Percentiles rank a stretch among this genome's conserved stretches.
Conservation (phyloP, 2,888 invertebrate species). For the Torymus texanus region DNA sequence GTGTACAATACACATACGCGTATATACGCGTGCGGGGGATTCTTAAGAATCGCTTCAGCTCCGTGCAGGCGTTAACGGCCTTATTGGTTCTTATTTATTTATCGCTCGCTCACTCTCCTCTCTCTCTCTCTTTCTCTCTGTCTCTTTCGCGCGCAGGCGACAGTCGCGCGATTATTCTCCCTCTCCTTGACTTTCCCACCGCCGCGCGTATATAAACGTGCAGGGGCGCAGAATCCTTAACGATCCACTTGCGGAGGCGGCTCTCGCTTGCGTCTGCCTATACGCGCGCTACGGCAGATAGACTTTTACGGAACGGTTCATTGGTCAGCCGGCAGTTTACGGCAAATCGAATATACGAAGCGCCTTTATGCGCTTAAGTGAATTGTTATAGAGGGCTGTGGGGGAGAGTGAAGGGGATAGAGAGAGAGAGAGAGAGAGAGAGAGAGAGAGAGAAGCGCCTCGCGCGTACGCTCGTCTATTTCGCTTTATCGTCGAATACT, state of each 20-base stretch:
- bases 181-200: neutral
- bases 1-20: conserved; percentile 47
- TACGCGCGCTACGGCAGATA: conserved; percentile 5
- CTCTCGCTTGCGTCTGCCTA: conserved; percentile 10
- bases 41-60: conserved; percentile 68
- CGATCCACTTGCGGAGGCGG: conserved; percentile 33
- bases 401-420: neutral
- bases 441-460: neutral
- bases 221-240: conserved; percentile 31
- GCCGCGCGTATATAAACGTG: neutral
- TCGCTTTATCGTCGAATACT: conserved; percentile 54
- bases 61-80: conserved; percentile 65
- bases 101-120: conserved; percentile 56
- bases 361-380: conserved; percentile 50
- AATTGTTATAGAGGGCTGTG: conserved; percentile 43
- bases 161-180: no score
- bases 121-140: neutral
- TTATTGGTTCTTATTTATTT: conserved; percentile 70
- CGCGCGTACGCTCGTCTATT: conserved; percentile 40
- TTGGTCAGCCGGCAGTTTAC: conserved; percentile 51
- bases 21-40: conserved; percentile 66
- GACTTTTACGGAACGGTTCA: conserved; percentile 48
- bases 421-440: no score
- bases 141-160: neutral
- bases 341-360: conserved; percentile 45